A percentile compares a stretch with the other conserved stretches of the same genome.
Evolutionary conservation across 1,140 invertebrate species (phyloP).

Genomic region (Bradynema listronoti): DNA sequence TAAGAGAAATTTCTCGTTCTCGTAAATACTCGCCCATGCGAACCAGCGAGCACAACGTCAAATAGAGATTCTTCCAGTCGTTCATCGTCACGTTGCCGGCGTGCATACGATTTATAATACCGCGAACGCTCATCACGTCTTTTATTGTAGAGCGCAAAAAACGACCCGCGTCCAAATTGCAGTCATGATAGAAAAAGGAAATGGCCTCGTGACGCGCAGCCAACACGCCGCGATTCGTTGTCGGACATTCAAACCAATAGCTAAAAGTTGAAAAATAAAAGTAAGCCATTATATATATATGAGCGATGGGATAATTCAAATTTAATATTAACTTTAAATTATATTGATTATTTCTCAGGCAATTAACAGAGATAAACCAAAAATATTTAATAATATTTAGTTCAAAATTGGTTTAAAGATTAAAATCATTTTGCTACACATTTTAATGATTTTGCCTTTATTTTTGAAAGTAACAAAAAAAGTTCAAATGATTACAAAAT

Average conservation of each 20-base stretch:
- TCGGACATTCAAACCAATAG: conserved; percentile 48
- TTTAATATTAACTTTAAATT: too few relatives aligned
- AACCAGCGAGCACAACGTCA: conserved; percentile 33
- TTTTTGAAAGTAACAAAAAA: too few relatives aligned
- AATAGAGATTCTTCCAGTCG: conserved; percentile 46
- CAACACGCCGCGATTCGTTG: conserved; percentile 35
- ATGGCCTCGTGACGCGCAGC: conserved; percentile 42
- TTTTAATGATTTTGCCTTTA: too few relatives aligned
- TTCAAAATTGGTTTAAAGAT: too few relatives aligned
- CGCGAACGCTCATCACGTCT: conserved; percentile 30
- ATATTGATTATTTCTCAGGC: too few relatives aligned
- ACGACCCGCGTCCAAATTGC: conserved; percentile 35
- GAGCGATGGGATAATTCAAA: too few relatives aligned
- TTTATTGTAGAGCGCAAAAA: conserved; percentile 31
- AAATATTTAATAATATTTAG: too few relatives aligned
- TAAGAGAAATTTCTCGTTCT: conserved; percentile 30
- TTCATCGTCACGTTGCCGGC: conserved; percentile 29
- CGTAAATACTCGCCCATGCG: conserved; percentile 33
- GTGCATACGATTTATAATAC: conserved; percentile 36
- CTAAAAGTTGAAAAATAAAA: conserved; percentile 21
- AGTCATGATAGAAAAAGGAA: conserved; percentile 50
- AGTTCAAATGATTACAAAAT: too few relatives aligned
- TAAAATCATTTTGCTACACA: too few relatives aligned
- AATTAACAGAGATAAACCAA: too few relatives aligned
- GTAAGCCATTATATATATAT: too few relatives aligned